Evolutionary conservation across 1,140 invertebrate species (phyloP).

Genomic region (Halesus radiatus): DNA sequence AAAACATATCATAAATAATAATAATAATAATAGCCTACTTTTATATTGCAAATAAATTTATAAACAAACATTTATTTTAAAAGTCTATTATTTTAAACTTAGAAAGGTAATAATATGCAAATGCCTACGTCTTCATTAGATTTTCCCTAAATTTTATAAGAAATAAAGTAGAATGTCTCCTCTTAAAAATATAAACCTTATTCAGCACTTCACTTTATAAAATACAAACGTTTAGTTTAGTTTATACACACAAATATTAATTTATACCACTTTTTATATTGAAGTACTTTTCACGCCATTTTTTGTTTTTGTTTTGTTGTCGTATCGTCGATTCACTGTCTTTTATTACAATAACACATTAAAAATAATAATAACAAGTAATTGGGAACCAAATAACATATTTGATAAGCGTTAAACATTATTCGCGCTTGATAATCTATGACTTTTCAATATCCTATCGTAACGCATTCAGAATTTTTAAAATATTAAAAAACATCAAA

Average conservation of each 20-base stretch:
- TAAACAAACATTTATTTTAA: neutral
- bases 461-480: neutral
- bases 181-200: neutral
- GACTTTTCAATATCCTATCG: neutral
- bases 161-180: neutral
- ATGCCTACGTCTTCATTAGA: neutral
- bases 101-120: neutral
- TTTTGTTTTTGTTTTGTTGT: neutral
- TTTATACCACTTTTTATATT: neutral
- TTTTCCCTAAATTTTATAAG: neutral
- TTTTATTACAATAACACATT: neutral
- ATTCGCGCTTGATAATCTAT: neutral
- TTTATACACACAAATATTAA: neutral
- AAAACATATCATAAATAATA: neutral
- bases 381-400: constrained; percentile 1
- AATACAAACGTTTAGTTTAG: neutral
- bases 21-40: constrained; percentile 2
- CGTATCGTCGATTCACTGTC: neutral
- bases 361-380: neutral
- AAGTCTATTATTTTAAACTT: neutral
- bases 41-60: constrained; percentile 8
- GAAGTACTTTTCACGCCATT: neutral
- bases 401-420: neutral
- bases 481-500: too few species aligned
- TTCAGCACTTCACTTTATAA: neutral